Percentiles rank a stretch among this genome's conserved stretches.
Evolutionary conservation across 2,888 invertebrate species (phyloP).

Genomic region (Limulus polyphemus): DNA sequence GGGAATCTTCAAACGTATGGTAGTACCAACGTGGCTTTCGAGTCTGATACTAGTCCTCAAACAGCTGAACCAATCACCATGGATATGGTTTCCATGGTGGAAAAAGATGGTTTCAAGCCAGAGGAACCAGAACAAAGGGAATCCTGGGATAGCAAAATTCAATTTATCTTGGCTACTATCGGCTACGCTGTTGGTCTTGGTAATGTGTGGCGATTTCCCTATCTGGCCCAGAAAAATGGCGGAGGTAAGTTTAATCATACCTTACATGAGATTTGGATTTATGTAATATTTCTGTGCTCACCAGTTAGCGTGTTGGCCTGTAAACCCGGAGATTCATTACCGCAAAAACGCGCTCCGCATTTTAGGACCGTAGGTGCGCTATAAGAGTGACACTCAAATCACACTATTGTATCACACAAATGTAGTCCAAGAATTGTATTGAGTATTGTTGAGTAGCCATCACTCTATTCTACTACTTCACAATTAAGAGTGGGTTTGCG

Average conservation of each 20-base stretch:
- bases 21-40: slow-evolving; percentile 72
- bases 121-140: slow-evolving; percentile 57
- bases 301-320: too few relatives aligned
- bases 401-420: too few relatives aligned
- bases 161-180: slow-evolving; percentile 82
- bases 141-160: slow-evolving; percentile 85
- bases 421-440: too few relatives aligned
- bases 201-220: slow-evolving; percentile 91
- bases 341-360: too few relatives aligned
- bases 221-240: slow-evolving; percentile 85
- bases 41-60: slow-evolving; percentile 37
- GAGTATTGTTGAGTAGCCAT: too few relatives aligned
- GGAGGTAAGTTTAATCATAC: slow-evolving; percentile 46
- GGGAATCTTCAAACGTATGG: slow-evolving; percentile 47
- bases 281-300: too few relatives aligned
- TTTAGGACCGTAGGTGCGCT: too few relatives aligned
- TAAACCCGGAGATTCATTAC: too few relatives aligned
- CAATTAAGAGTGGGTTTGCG: too few relatives aligned
- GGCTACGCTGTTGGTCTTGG: slow-evolving; percentile 89
- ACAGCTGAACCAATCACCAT: slow-evolving; percentile 13
- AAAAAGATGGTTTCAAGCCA: slow-evolving; percentile 16
- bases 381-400: too few relatives aligned
- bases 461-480: too few relatives aligned
- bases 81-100: slow-evolving; percentile 21
- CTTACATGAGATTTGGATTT: neutral